Percentiles rank a stretch among this genome's conserved stretches.
phyloP scores from a whole-genome alignment of 1,140 invertebrate genomes.

The Sminthurides bifidus region DNA sequence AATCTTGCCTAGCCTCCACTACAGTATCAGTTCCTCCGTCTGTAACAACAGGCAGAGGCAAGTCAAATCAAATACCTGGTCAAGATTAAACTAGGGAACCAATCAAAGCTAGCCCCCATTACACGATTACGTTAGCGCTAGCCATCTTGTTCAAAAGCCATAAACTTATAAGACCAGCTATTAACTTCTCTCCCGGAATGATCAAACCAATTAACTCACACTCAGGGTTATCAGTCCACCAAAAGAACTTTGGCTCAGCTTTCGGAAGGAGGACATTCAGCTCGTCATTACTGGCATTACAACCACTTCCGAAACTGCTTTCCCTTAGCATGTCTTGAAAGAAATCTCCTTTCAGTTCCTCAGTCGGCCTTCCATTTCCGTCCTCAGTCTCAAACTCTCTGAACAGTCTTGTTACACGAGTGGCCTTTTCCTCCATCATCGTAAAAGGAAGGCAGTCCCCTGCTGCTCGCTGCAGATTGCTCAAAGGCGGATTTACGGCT shows the following conservation, averaged over 20 bases:
- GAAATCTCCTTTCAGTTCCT: neutral
- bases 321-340: neutral
- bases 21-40: conserved; percentile 15
- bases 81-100: no score
- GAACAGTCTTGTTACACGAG: neutral
- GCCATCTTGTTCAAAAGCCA: no score
- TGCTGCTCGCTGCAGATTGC: neutral
- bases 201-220: conserved; percentile 12
- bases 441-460: neutral
- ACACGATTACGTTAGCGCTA: no score
- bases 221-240: conserved; percentile 5
- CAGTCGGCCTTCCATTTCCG: no score
- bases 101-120: no score
- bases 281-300: neutral
- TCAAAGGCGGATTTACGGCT: no score
- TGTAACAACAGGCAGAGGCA: neutral
- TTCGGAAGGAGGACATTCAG: conserved; percentile 4
- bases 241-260: conserved; percentile 17
- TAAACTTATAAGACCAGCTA: no score
- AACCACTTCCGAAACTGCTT: neutral
- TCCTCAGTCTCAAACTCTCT: neutral
- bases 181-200: no score
- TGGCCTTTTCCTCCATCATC: neutral
- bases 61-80: no score
- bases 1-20: conserved; percentile 31